Conservation (phyloP, 2,888 invertebrate genomes). For the Sympetrum striolatum region DNA sequence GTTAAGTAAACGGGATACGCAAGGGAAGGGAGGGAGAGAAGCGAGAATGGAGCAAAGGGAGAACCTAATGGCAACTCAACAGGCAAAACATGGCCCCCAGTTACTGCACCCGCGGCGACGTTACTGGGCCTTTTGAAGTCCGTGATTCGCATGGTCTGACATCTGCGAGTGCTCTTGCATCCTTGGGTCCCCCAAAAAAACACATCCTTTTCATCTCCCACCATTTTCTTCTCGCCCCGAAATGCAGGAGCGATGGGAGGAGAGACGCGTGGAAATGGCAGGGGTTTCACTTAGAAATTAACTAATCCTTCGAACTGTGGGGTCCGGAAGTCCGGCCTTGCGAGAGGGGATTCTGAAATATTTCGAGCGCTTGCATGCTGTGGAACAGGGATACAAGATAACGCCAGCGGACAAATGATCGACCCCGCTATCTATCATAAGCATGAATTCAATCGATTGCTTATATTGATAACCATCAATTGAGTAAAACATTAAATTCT, state of each 20-base stretch:
- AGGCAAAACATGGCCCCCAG: neutral
- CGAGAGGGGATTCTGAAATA: no score
- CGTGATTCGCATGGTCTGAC: slow-evolving; percentile 11
- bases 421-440: no score
- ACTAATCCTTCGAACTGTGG: slow-evolving; percentile 2
- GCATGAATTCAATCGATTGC: no score
- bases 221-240: neutral
- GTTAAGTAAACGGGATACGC: neutral
- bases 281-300: slow-evolving; percentile 1
- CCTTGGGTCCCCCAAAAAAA: neutral
- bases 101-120: slow-evolving; percentile 12
- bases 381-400: no score
- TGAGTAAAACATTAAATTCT: no score
- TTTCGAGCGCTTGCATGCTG: no score
- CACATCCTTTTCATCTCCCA: neutral
- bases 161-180: neutral
- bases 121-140: neutral
- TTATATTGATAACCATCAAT: no score
- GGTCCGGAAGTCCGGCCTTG: neutral
- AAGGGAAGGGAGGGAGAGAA: neutral
- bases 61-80: slow-evolving; percentile 1
- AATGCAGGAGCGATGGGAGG: neutral
- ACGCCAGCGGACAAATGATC: no score
- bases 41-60: neutral
- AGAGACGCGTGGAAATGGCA: neutral